Base-by-base conservation (phyloP, 64 coral and sea anemone species). In the Platygyra sinensis region DNA sequence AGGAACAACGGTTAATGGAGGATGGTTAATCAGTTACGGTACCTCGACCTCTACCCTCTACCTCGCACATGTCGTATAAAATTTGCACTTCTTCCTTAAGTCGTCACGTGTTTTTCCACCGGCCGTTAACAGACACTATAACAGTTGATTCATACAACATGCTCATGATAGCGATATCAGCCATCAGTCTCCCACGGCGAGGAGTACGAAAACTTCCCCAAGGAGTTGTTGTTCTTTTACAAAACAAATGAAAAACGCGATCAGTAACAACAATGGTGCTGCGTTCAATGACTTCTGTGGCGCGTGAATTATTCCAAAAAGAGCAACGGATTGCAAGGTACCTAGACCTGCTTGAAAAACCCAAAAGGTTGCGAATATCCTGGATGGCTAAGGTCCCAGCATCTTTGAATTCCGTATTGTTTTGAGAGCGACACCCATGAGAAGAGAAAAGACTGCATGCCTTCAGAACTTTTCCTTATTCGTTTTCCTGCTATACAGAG, bases 141-240 rank as follows among this genome's bases (percentile, higher is more conserved):
- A 28, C 69, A 72, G 25, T n/a, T n/a, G n/a, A n/a, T n/a, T n/a
- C n/a, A n/a, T n/a, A n/a, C n/a, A n/a, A n/a, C n/a, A n/a, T n/a
- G n/a, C n/a, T n/a, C n/a, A n/a, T n/a, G n/a, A n/a, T n/a, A n/a
- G n/a, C n/a, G n/a, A n/a, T n/a, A n/a, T n/a, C n/a, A n/a, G n/a
- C n/a, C n/a, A n/a, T n/a, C n/a, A n/a, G n/a, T n/a, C n/a, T n/a
- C n/a, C n/a, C 69, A 30, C 69, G 69, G 28, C 69, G 69, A 72
- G 69, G 69, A 72, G 69, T 72, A 72, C 69, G 69, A 72, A 72
- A 72, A 72, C 69, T 28, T 72, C 69, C 69, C 69, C 69, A 72
- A 72, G 69, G 69, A 72, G 69, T 6, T 28, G 25, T 11, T 15
- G 25, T 72, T 30, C 69, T 72, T 30, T 72, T 72, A 8, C 69